Base-by-base conservation (phyloP, 2,797 vertebrate genomes). In the Ataeniobius toweri region DNA sequence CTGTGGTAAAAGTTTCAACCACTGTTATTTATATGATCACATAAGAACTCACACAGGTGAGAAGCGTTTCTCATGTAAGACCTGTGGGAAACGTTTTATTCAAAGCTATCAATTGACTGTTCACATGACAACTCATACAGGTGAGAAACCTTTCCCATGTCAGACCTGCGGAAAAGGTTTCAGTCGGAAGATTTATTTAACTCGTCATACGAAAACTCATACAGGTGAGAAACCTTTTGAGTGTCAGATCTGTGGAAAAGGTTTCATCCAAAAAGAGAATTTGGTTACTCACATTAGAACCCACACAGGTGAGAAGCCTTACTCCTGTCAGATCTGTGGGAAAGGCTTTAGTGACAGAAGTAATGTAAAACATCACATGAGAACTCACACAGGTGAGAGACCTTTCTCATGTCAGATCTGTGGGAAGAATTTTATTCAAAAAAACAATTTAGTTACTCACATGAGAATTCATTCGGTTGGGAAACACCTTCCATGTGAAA, bases 101-200 rank as follows among this genome's bases (percentile, higher is more conserved):
- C 71, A 39, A 3, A 73, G 71, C 6, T 36, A 41, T 3, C 36
- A 39, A 24, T 24, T 56, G 22, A 73, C 24, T 3, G 50, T 39
- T 24, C 71, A 58, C 71, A 72, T 72, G 55, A 61, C 24, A 6
- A 48, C 56, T 6, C 73, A 74, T n/a, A 48, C 73, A 2, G 53
- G 53, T 6, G 31, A 26, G 22, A 48, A 46, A 46, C 44, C 44
- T 7, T 46, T 20, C 4, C 31, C 3, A 8, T 72, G 71, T 24
- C 10, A 55, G 13, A 55, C 9, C 1, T 72, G 71, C 28, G 71
- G 50, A 0, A 72, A 56, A 56, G 12, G 50, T 5, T 72, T 72
- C 31, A 22, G 5, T 3, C 39, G 20, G 5, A 74, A 39, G 36
- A 36, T 36, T 36, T 36, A 36, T 36, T 36, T 36, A 36, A 36